Conservation (phyloP, 2,797 vertebrate genomes). For the Esox lucius region DNA sequence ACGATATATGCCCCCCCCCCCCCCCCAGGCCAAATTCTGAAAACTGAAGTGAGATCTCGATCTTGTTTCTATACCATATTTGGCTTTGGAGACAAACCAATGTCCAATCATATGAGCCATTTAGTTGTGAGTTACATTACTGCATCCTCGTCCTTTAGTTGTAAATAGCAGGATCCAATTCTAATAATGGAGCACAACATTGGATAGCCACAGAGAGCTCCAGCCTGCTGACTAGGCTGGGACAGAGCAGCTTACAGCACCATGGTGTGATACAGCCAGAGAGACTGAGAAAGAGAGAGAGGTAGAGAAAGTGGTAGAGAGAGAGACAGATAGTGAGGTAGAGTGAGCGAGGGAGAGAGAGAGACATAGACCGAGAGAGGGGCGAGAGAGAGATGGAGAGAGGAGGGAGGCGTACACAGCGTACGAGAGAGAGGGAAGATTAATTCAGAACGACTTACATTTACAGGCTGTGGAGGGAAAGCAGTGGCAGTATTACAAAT, state of each 20-base stretch:
- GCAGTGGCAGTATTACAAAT: constrained; percentile 42
- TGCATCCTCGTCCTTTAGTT: constrained; percentile 12
- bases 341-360: not conserved
- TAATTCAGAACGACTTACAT: constrained; percentile 40
- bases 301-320: no score
- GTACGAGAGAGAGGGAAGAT: constrained; percentile 18
- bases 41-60: no score
- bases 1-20: no score
- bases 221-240: constrained; percentile 18
- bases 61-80: not conserved
- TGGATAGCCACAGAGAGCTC: constrained; percentile 20
- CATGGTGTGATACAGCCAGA: constrained; percentile 20
- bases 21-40: no score
- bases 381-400: not conserved
- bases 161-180: constrained; percentile 20
- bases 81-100: not conserved
- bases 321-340: not conserved
- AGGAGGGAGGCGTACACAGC: no score
- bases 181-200: constrained; percentile 28
- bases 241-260: constrained; percentile 28
- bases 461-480: constrained; percentile 32
- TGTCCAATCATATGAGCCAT: not conserved
- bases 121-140: constrained; percentile 5
- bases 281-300: not conserved
- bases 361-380: not conserved